Evolutionary conservation across 2,888 invertebrate genomes (phyloP), one percentile per base, ranked within the genome.

Genomic region (Cheiracanthium punctorium): DNA sequence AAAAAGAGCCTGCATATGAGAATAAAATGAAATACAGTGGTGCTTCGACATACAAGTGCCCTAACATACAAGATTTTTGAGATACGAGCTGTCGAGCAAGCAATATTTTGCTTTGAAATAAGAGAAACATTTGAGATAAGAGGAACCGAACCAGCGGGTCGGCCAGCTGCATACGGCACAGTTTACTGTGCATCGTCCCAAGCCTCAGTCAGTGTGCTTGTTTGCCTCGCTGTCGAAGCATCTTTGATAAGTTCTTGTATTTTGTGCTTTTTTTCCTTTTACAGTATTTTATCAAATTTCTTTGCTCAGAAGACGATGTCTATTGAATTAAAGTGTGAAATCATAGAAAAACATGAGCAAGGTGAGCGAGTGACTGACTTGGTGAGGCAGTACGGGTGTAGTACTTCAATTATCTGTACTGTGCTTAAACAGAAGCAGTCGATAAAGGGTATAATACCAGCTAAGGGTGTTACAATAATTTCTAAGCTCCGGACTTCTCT

Each of bases 261-360:
- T 70, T 70, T 70, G n/a, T 20, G n/a, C 70, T 29, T 70, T 70
- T 70, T 70, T 0, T 70, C 10, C 33, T 33, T 70, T 70, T 70
- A 32, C 33, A 70, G n/a, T 17, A 70, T 4, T 17, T 17, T 70
- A 70, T 70, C 24, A 32, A 10, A 70, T 32, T 70, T 70, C 10
- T 70, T 70, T 72, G 52, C 52, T 8, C 4, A 65, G 52, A 73
- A 73, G 52, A 73, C 28, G 73, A 73, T 73, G 73, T 48, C 73
- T 48, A 29, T 52, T 4, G 52, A 73, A 73, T 48, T 73, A 48
- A 73, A 73, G 73, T 52, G 30, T 48, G 73, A 73, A 48, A 73
- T 73, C 14, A 30, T 73, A 29, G 73, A 52, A 73, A 73, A 73
- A 73, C 8, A 73, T 48, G 29, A 48, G 30, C 28, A 48, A 28